A percentile compares a stretch with the other conserved stretches of the same genome.
phyloP scores from a whole-genome alignment of 1,140 invertebrate species.

The Diorhabda carinulata region DNA sequence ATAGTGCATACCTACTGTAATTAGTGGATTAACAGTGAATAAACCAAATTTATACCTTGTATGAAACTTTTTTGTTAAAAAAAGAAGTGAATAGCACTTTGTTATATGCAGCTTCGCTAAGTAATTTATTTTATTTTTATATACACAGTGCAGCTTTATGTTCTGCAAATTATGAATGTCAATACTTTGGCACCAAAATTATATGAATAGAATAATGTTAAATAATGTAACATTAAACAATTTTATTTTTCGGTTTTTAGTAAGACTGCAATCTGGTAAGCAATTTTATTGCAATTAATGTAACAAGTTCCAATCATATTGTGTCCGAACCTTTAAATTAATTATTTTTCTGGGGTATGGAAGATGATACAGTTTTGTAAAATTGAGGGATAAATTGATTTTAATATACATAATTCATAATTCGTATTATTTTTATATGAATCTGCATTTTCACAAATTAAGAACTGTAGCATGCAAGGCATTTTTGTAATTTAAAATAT shows the following conservation, averaged over 20 bases:
- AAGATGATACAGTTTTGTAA: too few relatives aligned
- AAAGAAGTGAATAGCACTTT: constrained; percentile 41
- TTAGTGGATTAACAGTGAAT: constrained; percentile 27
- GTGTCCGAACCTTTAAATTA: too few relatives aligned
- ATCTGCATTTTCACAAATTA: too few relatives aligned
- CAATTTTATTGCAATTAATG: background rate
- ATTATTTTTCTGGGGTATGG: too few relatives aligned
- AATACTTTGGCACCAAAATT: constrained; percentile 26
- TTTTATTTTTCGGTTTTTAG: constrained; percentile 26
- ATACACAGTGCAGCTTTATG: constrained; percentile 31
- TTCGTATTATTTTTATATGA: too few relatives aligned
- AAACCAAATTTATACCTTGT: constrained; percentile 33
- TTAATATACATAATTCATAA: too few relatives aligned
- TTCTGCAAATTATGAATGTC: constrained; percentile 28
- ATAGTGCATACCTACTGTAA: constrained; percentile 20
- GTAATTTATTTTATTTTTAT: constrained; percentile 35
- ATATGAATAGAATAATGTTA: constrained; percentile 22
- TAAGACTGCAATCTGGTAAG: constrained; percentile 8
- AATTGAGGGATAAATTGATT: too few relatives aligned
- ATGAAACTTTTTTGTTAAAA: constrained; percentile 29
- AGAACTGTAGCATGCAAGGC: too few relatives aligned
- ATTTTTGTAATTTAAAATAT: too few relatives aligned
- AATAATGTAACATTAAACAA: constrained; percentile 29
- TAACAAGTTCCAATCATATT: background rate
- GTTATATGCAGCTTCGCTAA: constrained; percentile 45